phyloP scores from a whole-genome alignment of 2,113 vertebrate genomes.

The Pelusios castaneus region DNA sequence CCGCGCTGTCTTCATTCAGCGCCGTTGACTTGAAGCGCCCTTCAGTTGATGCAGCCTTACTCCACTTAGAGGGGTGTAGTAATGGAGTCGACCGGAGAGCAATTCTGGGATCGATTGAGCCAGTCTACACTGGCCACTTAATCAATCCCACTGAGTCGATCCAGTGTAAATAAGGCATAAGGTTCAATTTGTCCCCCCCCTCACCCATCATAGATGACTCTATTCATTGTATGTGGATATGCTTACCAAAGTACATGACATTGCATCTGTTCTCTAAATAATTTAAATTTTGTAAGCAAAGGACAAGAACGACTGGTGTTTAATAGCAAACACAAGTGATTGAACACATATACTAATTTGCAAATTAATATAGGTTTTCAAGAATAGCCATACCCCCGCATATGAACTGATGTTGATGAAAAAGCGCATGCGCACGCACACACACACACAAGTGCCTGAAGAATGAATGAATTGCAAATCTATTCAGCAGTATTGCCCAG shows the following conservation, averaged over 20 bases:
- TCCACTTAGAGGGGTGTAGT: no score
- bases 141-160: no score
- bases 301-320: background rate
- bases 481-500: background rate
- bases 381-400: background rate
- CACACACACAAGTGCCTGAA: background rate
- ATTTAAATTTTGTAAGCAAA: background rate
- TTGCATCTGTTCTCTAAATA: background rate
- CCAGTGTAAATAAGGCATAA: no score
- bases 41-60: no score
- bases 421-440: no score
- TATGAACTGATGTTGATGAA: background rate
- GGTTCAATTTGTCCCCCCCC: no score
- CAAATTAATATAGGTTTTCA: background rate
- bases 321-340: background rate
- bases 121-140: no score
- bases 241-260: background rate
- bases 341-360: background rate
- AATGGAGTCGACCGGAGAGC: no score
- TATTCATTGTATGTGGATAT: background rate
- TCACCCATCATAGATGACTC: no score
- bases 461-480: background rate
- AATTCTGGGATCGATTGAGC: no score
- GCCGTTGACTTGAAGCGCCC: no score
- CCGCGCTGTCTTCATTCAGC: no score